phyloP scores from a whole-genome alignment of 2,797 vertebrate species.

The Alcedo quadribrachys region DNA sequence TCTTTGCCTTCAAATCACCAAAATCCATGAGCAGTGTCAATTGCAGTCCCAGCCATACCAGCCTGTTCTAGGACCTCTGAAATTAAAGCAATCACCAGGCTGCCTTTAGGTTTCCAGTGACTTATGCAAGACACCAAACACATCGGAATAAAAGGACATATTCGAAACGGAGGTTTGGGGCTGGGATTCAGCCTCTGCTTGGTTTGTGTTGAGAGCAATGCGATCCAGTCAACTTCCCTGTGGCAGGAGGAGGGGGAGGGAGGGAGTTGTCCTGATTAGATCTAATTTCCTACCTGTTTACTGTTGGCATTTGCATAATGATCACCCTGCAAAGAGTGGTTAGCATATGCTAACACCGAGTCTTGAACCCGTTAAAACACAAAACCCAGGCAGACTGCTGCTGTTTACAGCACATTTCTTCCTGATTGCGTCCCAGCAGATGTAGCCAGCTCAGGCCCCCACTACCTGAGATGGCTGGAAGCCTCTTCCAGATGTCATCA shows the following conservation, averaged over 20 bases:
- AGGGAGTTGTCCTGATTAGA: conserved; percentile 62
- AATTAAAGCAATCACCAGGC: conserved; percentile 7
- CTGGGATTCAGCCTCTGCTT: background rate
- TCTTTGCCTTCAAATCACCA: background rate
- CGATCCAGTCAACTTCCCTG: conserved; percentile 20
- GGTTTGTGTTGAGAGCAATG: background rate
- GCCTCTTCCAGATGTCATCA: background rate
- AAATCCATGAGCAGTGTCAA: background rate
- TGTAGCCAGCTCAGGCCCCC: background rate
- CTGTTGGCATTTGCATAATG: conserved; percentile 70
- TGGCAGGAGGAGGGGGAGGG: conserved; percentile 31
- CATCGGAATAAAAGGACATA: background rate
- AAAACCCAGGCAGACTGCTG: background rate
- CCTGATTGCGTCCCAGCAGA: background rate
- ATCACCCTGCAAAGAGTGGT: conserved; percentile 56
- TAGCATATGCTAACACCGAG: conserved; percentile 54
- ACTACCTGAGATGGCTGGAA: background rate
- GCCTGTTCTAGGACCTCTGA: background rate
- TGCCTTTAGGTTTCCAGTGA: background rate
- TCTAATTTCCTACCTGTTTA: conserved; percentile 73
- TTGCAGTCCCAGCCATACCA: background rate
- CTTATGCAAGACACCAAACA: background rate
- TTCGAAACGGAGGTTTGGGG: background rate
- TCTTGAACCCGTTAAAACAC: conserved; percentile 48
- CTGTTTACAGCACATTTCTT: background rate